Conservation (phyloP, 2,888 invertebrate genomes). For the Serrognathus titanus region DNA sequence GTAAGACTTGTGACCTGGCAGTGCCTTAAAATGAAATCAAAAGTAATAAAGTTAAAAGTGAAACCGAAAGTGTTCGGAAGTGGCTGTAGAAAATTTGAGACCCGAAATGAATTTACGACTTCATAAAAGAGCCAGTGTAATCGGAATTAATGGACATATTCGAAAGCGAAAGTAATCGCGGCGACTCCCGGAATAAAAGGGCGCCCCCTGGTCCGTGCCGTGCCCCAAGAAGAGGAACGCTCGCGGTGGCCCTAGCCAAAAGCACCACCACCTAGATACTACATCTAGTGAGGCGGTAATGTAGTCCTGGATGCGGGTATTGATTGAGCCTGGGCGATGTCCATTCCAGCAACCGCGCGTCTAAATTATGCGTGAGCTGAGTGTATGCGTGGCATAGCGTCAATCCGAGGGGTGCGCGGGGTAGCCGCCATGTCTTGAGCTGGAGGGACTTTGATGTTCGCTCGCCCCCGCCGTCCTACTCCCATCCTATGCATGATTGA, state of each 20-base stretch:
- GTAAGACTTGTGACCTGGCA: too few relatives aligned
- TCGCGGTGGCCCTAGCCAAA: too few relatives aligned
- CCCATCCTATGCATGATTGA: slow-evolving; percentile 52
- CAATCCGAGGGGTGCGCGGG: slow-evolving; percentile 20
- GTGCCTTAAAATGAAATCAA: too few relatives aligned
- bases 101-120: too few relatives aligned
- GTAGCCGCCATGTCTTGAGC: slow-evolving; percentile 19
- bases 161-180: neutral
- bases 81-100: neutral
- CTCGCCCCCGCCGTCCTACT: slow-evolving; percentile 37
- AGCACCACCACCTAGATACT: too few relatives aligned
- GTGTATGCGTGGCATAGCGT: slow-evolving; percentile 46
- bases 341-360: slow-evolving; percentile 51
- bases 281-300: slow-evolving; percentile 19
- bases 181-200: too few relatives aligned
- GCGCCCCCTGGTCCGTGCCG: too few relatives aligned
- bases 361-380: slow-evolving; percentile 52
- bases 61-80: neutral
- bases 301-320: slow-evolving; percentile 45
- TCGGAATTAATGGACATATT: neutral
- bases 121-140: neutral
- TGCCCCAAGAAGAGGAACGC: too few relatives aligned
- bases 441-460: slow-evolving; percentile 37
- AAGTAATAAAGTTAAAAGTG: too few relatives aligned
- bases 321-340: slow-evolving; percentile 49